A percentile compares a stretch with the other conserved stretches of the same genome.
phyloP scores from a whole-genome alignment of 2,888 invertebrate species.

The Eustalomyia histrio region DNA sequence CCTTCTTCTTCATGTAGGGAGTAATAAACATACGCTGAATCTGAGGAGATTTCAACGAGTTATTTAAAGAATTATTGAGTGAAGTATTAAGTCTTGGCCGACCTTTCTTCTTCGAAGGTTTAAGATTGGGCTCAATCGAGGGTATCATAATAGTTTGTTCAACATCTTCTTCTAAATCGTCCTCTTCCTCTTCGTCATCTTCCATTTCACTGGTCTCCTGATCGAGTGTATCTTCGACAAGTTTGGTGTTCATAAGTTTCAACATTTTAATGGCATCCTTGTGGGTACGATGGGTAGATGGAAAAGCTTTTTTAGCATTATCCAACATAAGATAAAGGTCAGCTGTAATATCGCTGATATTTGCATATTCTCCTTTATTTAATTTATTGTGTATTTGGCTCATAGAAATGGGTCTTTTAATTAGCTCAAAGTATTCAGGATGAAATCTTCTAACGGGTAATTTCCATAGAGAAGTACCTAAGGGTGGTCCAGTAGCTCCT shows the following conservation, averaged over 20 bases:
- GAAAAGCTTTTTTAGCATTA: constrained; percentile 95
- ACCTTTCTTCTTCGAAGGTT: constrained; percentile 75
- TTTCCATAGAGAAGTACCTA: constrained; percentile 95
- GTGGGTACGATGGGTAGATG: constrained; percentile 88
- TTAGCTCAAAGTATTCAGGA: constrained; percentile 98
- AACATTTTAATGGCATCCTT: constrained; percentile 92
- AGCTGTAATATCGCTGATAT: constrained; percentile 92
- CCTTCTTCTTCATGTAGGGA: constrained; percentile 85
- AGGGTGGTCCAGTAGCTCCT: constrained; percentile 84
- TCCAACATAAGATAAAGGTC: constrained; percentile 98
- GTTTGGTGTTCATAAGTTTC: constrained; percentile 90
- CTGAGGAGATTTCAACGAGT: constrained; percentile 71
- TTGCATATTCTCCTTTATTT: constrained; percentile 89
- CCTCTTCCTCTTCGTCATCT: constrained; percentile 70
- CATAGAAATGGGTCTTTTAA: constrained; percentile 96
- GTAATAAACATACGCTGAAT: constrained; percentile 75
- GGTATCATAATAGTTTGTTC: constrained; percentile 53
- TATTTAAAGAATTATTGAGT: constrained; percentile 68
- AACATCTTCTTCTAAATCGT: constrained; percentile 51
- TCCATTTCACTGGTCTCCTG: constrained; percentile 73
- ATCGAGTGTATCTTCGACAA: constrained; percentile 79
- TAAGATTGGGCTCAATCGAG: constrained; percentile 47
- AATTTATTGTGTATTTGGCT: constrained; percentile 93
- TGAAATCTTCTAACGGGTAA: constrained; percentile 94
- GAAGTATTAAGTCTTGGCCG: constrained; percentile 73